These are phyloP conservation scores for Synanthedon andrenaeformis DNA, from an alignment of 2,888 invertebrate species.

Conservation along the genomic window DNA sequence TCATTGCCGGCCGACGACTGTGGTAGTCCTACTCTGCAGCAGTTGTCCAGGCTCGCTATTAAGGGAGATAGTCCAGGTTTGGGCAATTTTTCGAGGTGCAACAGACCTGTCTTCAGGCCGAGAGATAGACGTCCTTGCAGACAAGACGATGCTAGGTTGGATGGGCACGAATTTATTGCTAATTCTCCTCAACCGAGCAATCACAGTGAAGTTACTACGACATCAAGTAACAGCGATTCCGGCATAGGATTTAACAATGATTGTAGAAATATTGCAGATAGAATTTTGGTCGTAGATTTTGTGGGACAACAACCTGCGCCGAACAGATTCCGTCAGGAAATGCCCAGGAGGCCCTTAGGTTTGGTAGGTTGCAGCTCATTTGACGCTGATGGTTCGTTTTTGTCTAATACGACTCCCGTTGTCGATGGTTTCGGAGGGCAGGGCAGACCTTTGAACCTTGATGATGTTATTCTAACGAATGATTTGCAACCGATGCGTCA, in stretches of 20 bases:
- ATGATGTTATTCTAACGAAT: slow-evolving; percentile 49
- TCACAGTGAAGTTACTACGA: slow-evolving; percentile 82
- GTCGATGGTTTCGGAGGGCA: slow-evolving; percentile 64
- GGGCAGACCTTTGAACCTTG: slow-evolving; percentile 54
- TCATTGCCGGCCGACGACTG: slow-evolving; percentile 67
- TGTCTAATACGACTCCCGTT: slow-evolving; percentile 62
- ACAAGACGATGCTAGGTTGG: slow-evolving; percentile 39
- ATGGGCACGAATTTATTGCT: slow-evolving; percentile 69
- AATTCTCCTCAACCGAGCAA: slow-evolving; percentile 89
- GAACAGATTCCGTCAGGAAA: slow-evolving; percentile 39
- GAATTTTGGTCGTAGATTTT: slow-evolving; percentile 83
- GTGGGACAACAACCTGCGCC: slow-evolving; percentile 53
- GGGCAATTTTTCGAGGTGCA: slow-evolving; percentile 46
- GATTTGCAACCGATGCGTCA: slow-evolving; percentile 41
- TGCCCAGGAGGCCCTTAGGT: slow-evolving; percentile 48
- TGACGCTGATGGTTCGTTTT: slow-evolving; percentile 55
- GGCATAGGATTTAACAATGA: slow-evolving; percentile 95
- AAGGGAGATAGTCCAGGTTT: slow-evolving; percentile 58
- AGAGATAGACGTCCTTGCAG: slow-evolving; percentile 44
- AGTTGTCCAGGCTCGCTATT: slow-evolving; percentile 53
- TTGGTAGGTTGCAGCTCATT: slow-evolving; percentile 54
- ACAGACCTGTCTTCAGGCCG: slow-evolving; percentile 42
- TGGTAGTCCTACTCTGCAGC: slow-evolving; percentile 46
- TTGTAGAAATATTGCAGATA: slow-evolving; percentile 83
- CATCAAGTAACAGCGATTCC: slow-evolving; percentile 94